Base-by-base conservation (phyloP, 2,888 invertebrate species). In the Ceramica pisi region DNA sequence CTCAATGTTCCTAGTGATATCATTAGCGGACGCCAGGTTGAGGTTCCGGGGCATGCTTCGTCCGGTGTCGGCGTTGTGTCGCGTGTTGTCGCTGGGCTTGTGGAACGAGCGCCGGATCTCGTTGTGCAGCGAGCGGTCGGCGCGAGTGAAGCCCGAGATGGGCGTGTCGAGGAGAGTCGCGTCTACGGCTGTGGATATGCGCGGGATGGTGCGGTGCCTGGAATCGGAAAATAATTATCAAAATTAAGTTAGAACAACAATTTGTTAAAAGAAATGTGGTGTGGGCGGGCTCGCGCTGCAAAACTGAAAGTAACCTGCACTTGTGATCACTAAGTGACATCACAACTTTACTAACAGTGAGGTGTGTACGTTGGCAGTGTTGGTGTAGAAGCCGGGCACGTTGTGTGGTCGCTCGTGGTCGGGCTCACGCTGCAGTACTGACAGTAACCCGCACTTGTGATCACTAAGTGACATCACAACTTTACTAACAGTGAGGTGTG, bases 21-120 rank as follows among this genome's bases (percentile, higher is more conserved):
- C 85, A 41, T 84, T 82, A 68, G 87, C 85, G 35, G 91, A 87
- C 19, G 94, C 93, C 51, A 93, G 89, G 88, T 97, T 95, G 23
- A 97, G 96, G 85, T 97, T 97, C 41, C 97, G 94, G 53, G 97
- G 96, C 93, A 95, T 92, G 85, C 91, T 92, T 93, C 97, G 86
- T 85, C 94, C 88, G 84, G 94, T 86, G 92, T 91, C 82, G 65
- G 65, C 92, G 60, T 51, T 91, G 89, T 83, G 95, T 81, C 86
- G 71, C 88, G 62, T 92, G 89, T 72, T 92, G 56, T 94, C 89
- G 91, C 80, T 93, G 73, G 82, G 93, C 89, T 81, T 94, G 94
- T 92, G 96, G 95, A 91, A 96, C 77, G 92, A 96, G 89, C 95
- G 96, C 71, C 93, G 90, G 88, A 93, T 94, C 92, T 90, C 96